phyloP scores from a whole-genome alignment of 2,797 vertebrate genomes.

The Avahi laniger region DNA sequence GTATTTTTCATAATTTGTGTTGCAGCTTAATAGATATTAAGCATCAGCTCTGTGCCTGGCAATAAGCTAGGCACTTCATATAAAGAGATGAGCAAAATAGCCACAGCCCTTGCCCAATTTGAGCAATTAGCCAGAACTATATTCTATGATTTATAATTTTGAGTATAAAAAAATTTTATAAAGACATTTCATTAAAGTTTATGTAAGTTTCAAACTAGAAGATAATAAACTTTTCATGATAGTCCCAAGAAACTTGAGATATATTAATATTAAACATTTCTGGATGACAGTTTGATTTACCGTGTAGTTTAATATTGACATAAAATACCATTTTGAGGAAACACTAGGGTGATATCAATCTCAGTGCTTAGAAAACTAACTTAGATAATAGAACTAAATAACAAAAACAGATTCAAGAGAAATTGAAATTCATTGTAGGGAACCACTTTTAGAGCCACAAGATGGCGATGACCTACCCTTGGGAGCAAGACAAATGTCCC shows the following conservation, averaged over 20 bases:
- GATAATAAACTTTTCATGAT: not conserved
- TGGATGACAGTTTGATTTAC: not conserved
- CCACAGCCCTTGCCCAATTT: not conserved
- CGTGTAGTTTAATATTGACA: conserved; percentile 27
- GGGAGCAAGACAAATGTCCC: not conserved
- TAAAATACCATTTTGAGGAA: conserved; percentile 12
- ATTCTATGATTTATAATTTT: not conserved
- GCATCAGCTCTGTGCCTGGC: not conserved
- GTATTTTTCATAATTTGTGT: not conserved
- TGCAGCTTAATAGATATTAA: not conserved
- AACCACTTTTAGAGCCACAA: not conserved
- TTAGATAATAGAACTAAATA: conserved; percentile 25
- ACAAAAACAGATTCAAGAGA: conserved; percentile 30
- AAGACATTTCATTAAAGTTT: conserved; percentile 37
- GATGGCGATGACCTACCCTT: not conserved
- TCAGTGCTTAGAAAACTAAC: conserved; percentile 30
- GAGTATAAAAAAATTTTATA: not conserved
- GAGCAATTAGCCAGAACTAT: not conserved
- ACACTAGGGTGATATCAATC: not conserved
- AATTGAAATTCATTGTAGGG: not conserved
- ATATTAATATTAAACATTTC: not conserved
- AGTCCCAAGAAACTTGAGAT: not conserved
- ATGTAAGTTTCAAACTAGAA: conserved; percentile 11
- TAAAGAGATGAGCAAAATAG: not conserved
- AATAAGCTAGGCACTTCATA: not conserved